Conservation (phyloP, 2,797 vertebrate genomes). For the Danio jaintianensis region DNA sequence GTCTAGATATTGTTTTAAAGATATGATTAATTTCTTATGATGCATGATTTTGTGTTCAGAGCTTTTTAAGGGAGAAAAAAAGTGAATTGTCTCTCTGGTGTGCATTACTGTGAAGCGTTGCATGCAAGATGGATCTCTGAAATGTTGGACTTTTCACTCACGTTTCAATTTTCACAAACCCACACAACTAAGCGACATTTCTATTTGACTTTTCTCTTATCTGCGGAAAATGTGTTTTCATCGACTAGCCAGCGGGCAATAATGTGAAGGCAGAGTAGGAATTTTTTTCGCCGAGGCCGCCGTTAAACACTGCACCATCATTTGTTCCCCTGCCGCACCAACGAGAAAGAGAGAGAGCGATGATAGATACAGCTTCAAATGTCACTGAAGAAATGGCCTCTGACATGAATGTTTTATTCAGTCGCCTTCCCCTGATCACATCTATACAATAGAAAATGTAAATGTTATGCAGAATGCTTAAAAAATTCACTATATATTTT, state of each 20-base stretch:
- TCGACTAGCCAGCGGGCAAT: conserved; percentile 76
- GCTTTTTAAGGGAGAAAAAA: no score
- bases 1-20: no score
- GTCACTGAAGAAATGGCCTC: conserved; percentile 80
- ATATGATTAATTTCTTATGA: background rate
- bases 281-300: conserved; percentile 77
- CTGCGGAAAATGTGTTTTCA: conserved; percentile 76
- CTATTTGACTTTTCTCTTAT: conserved; percentile 84
- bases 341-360: conserved; percentile 65
- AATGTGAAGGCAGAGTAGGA: conserved; percentile 76
- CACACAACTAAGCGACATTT: conserved; percentile 75
- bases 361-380: conserved; percentile 82
- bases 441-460: conserved; percentile 81
- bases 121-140: background rate
- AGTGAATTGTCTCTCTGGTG: background rate
- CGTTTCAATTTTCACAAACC: conserved; percentile 76
- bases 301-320: conserved; percentile 80
- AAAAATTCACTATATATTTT: conserved; percentile 77
- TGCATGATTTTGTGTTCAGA: background rate
- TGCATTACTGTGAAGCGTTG: background rate
- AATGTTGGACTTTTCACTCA: conserved; percentile 71
- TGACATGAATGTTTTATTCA: conserved; percentile 80
- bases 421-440: conserved; percentile 71
- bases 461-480: conserved; percentile 76
- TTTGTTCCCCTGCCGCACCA: conserved; percentile 75